Conservation (phyloP, 37 sponge, comb jelly and placozoan species). For the Diacarnus erythraeanus region DNA sequence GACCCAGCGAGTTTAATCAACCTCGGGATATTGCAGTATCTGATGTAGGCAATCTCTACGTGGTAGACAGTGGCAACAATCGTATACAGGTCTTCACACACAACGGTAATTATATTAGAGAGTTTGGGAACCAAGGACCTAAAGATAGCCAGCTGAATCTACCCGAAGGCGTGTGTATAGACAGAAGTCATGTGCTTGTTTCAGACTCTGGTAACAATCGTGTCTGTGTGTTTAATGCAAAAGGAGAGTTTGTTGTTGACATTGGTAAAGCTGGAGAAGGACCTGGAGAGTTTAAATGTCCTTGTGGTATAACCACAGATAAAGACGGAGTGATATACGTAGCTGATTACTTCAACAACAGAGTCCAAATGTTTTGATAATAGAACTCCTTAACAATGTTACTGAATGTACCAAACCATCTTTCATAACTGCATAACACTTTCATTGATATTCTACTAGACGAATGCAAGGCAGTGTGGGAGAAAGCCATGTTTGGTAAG, state of each 20-base stretch:
- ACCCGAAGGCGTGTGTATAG: not conserved
- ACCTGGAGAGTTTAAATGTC: slow-evolving; percentile 52
- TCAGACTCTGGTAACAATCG: not conserved
- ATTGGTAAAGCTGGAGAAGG: slow-evolving; percentile 42
- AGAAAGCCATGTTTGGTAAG: too few relatives aligned
- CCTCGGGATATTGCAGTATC: not conserved
- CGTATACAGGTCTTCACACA: not conserved
- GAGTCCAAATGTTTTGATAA: slow-evolving; percentile 55
- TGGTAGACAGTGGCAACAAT: not conserved
- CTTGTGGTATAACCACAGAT: slow-evolving; percentile 44
- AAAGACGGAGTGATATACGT: slow-evolving; percentile 48
- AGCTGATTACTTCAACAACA: slow-evolving; percentile 40
- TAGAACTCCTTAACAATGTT: not conserved
- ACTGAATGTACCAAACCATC: not conserved
- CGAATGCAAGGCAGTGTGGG: too few relatives aligned
- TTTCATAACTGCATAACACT: too few relatives aligned
- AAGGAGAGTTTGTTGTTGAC: not conserved
- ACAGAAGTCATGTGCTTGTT: not conserved
- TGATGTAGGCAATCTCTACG: not conserved
- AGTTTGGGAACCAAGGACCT: not conserved
- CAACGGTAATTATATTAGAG: not conserved
- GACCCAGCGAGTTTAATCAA: too few relatives aligned
- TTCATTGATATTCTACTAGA: too few relatives aligned
- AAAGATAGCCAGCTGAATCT: not conserved
- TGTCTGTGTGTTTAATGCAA: not conserved